Conservation (phyloP, 2,113 vertebrate genomes). For the Rhinopomastus cyanomelas region DNA sequence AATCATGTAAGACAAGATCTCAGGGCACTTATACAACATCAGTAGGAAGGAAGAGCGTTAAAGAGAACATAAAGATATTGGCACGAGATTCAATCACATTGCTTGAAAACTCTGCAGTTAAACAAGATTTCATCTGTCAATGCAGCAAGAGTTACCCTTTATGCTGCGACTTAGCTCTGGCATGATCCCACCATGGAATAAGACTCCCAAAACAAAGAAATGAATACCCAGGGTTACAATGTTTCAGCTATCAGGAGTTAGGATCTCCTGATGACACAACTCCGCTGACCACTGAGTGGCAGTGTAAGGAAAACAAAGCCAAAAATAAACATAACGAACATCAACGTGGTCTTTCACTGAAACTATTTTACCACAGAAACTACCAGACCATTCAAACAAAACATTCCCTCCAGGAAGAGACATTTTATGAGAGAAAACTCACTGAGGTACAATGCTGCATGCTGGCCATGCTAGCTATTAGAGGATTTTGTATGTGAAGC, state of each 20-base stretch:
- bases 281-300: background rate
- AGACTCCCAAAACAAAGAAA: background rate
- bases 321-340: background rate
- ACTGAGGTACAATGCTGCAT: no score
- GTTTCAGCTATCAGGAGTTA: background rate
- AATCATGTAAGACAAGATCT: background rate
- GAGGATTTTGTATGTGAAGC: background rate
- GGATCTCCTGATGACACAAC: background rate
- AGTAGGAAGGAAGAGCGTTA: background rate
- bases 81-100: fast-evolving
- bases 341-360: background rate
- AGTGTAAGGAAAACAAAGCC: slow-evolving; percentile 23
- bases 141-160: background rate
- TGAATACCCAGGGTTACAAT: background rate
- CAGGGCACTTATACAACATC: background rate
- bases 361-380: background rate
- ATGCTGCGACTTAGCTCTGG: background rate
- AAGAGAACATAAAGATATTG: background rate
- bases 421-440: background rate
- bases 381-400: background rate
- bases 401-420: background rate
- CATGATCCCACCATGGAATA: background rate
- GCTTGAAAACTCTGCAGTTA: background rate
- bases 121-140: background rate
- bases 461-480: background rate